Base-by-base conservation (phyloP, 2,113 vertebrate species). In the Steatornis caripensis region DNA sequence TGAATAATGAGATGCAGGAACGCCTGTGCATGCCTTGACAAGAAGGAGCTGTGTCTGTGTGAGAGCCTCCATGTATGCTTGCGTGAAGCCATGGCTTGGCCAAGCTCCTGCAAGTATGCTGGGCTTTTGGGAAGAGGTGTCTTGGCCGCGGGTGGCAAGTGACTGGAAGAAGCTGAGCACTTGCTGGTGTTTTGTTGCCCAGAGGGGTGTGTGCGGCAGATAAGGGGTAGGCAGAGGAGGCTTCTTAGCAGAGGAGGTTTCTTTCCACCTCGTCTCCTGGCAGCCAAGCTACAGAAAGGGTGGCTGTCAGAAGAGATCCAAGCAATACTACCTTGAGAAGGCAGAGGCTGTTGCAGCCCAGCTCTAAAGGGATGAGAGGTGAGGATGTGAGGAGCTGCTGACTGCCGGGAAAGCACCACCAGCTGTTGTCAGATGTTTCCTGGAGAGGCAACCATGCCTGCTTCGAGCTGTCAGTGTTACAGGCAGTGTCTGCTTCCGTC, bases 401-500 rank as follows among this genome's bases (percentile, higher is more conserved):
- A 15, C 16, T 4, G 4, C 21, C 2, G 3, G 27, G 51, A 23
- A 77, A 23, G 51, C 20, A 9, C 32, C 20, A 9, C 32, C 0
- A 3, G 9, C 16, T 51, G 41, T 27, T 61, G 36, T 20, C 32
- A 48, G 14, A 32, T 30, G 32, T n/a, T 68, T 78, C 46, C 58
- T 55, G 65, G 32, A 72, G 65, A 39, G 43, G 36, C 53, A 18
- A 7, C 36, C 0, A 1, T 77, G 41, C 53, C 30, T 10, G 39
- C 58, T 72, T 64, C 1, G 3, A 57, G 49, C 43, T 15, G 29
- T 19, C 29, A 3, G 27, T 15, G 20, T 69, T 68, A 34, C 17
- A 39, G 34, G 17, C 24, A 39, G 37, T 1, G 0, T 27, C 21
- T 2, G 5, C 45, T 76, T 49, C n/a, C 9, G 7, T 29, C 0